Percentiles rank a stretch among this genome's conserved stretches.
Conservation (phyloP, 1,140 invertebrate genomes). For the Drosophila carrolli region DNA sequence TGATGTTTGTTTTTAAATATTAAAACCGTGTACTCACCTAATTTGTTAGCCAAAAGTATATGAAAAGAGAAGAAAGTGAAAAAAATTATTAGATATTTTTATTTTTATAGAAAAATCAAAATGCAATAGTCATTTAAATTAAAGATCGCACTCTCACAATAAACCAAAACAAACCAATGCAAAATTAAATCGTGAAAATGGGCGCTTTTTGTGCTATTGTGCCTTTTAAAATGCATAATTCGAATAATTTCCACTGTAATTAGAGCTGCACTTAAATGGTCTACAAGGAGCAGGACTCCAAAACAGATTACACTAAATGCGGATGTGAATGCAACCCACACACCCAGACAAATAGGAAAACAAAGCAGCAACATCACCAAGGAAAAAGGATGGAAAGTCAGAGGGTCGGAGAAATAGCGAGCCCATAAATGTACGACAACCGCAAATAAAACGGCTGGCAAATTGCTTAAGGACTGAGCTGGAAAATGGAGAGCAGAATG, state of each 20-base stretch:
- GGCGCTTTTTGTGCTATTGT: neutral
- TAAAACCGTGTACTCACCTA: constrained; percentile 12
- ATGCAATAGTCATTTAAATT: too few species aligned
- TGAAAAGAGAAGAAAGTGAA: constrained; percentile 17
- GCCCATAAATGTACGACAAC: constrained; percentile 76
- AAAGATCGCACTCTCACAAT: too few species aligned
- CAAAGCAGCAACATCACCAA: constrained; percentile 30
- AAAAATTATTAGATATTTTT: neutral
- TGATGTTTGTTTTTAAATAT: too few species aligned
- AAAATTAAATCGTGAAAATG: constrained; percentile 10
- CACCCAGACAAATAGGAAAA: constrained; percentile 22
- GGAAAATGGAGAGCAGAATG: neutral
- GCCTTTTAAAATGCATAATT: constrained; percentile 53
- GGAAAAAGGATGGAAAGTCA: constrained; percentile 19
- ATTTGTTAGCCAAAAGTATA: neutral
- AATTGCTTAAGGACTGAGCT: constrained; percentile 57
- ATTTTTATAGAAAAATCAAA: neutral
- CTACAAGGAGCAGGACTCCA: constrained; percentile 67
- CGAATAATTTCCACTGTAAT: constrained; percentile 73
- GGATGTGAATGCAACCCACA: constrained; percentile 32
- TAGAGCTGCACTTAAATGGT: constrained; percentile 78
- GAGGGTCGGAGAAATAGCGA: neutral
- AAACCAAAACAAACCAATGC: constrained; percentile 2
- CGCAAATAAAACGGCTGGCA: constrained; percentile 80
- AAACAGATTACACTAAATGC: constrained; percentile 74